phyloP scores from a whole-genome alignment of 1,140 invertebrate genomes.

The Anadara kagoshimensis region DNA sequence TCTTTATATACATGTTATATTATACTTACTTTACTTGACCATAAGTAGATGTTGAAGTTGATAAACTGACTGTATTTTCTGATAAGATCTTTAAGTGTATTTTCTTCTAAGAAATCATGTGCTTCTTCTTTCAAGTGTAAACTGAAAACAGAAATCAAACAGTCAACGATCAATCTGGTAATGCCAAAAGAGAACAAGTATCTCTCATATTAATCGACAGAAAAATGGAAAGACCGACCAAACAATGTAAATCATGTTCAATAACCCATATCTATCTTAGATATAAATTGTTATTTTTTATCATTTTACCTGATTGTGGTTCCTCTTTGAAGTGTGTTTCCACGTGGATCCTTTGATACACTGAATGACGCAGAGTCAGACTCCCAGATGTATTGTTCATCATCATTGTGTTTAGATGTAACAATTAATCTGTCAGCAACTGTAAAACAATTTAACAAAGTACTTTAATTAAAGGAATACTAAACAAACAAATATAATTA shows the following conservation, averaged over 20 bases:
- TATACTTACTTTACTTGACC: constrained; percentile 86
- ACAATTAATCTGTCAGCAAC: constrained; percentile 79
- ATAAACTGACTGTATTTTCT: constrained; percentile 99
- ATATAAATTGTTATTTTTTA: neutral
- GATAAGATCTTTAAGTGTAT: constrained; percentile 91
- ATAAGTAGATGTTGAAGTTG: constrained; percentile 98
- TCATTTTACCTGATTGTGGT: constrained; percentile 81
- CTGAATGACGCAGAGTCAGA: constrained; percentile 89
- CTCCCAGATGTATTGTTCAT: constrained; percentile 98
- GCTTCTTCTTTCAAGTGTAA: constrained; percentile 98
- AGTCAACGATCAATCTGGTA: constrained; percentile 7
- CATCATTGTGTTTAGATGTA: constrained; percentile 96
- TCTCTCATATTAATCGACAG: too few species aligned
- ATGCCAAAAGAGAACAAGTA: too few species aligned
- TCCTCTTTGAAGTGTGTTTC: constrained; percentile 91
- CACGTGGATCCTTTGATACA: constrained; percentile 95
- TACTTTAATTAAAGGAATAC: neutral
- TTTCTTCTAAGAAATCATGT: constrained; percentile 93
- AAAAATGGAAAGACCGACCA: too few species aligned
- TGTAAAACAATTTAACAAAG: constrained; percentile 38
- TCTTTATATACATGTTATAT: neutral
- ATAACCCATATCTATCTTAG: neutral
- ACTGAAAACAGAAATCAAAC: constrained; percentile 74
- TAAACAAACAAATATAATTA: neutral
- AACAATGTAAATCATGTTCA: too few species aligned